phyloP scores from a whole-genome alignment of 2,888 invertebrate genomes.

The Sisyra nigra region DNA sequence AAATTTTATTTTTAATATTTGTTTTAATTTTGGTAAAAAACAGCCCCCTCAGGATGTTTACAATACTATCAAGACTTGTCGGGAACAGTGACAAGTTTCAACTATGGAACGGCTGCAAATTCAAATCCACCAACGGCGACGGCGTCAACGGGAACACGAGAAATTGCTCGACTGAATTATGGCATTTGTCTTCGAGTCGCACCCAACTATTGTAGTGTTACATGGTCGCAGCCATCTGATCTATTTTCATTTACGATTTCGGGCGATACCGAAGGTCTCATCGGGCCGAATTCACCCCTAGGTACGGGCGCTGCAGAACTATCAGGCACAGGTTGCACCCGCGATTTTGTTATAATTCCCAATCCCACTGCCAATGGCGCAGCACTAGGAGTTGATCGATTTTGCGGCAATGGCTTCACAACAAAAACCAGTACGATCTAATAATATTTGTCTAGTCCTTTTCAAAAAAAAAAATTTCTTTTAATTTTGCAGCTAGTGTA shows the following conservation, averaged over 20 bases:
- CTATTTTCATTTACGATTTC: constrained; percentile 52
- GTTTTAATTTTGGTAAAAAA: constrained; percentile 5
- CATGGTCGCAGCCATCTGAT: constrained; percentile 38
- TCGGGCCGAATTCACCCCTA: constrained; percentile 27
- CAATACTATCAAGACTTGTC: constrained; percentile 49
- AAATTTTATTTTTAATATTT: neutral
- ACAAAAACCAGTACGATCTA: constrained; percentile 39
- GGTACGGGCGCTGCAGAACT: constrained; percentile 38
- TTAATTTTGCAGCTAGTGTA: constrained; percentile 33
- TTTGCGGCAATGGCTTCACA: constrained; percentile 58
- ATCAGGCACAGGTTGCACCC: constrained; percentile 42
- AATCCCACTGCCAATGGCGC: constrained; percentile 37
- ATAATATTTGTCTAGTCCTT: neutral
- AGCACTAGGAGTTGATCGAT: constrained; percentile 40
- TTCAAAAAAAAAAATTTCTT: neutral
- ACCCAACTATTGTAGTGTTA: constrained; percentile 54
- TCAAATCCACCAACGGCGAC: constrained; percentile 20
- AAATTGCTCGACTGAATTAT: constrained; percentile 55
- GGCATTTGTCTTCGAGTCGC: constrained; percentile 62
- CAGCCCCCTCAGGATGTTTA: constrained; percentile 63
- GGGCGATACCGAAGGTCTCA: constrained; percentile 47
- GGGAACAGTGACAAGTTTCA: constrained; percentile 57
- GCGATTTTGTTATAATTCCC: constrained; percentile 62
- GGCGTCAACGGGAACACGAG: constrained; percentile 44
- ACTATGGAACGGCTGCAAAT: constrained; percentile 50